phyloP scores from a whole-genome alignment of 2,888 invertebrate genomes.

The Glaucopsyche alexis region DNA sequence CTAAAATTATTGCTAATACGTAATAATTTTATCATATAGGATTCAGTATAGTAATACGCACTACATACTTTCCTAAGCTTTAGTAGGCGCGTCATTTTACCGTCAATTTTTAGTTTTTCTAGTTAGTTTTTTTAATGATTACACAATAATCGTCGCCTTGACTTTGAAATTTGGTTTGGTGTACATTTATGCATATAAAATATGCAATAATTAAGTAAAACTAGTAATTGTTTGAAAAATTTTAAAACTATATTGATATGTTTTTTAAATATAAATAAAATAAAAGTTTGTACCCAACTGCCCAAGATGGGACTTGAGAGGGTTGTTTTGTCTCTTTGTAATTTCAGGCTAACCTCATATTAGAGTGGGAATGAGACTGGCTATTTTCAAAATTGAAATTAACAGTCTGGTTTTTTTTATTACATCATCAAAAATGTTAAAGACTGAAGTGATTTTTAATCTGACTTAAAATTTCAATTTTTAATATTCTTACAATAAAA shows the following conservation, averaged over 20 bases:
- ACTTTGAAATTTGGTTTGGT: background rate
- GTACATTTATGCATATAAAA: constrained; percentile 18
- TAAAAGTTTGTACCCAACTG: too few species aligned
- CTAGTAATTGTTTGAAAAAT: background rate
- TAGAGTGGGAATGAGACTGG: too few species aligned
- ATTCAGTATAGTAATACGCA: too few species aligned
- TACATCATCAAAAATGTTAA: background rate
- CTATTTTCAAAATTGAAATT: too few species aligned
- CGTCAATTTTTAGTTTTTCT: background rate
- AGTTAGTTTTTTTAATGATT: background rate
- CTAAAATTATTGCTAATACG: too few species aligned
- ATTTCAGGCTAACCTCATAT: too few species aligned
- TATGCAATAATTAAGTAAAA: background rate
- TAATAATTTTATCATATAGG: too few species aligned
- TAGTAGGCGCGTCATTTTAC: background rate
- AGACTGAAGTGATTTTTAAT: background rate
- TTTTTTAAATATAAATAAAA: background rate
- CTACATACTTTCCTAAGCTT: too few species aligned
- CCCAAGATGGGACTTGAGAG: too few species aligned
- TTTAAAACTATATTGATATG: background rate
- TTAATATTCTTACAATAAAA: background rate
- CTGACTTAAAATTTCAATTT: background rate
- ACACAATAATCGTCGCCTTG: background rate
- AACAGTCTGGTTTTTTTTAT: too few species aligned
- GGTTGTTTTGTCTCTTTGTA: too few species aligned